Conservation (phyloP, 2,113 vertebrate genomes). For the Rattus rattus region DNA sequence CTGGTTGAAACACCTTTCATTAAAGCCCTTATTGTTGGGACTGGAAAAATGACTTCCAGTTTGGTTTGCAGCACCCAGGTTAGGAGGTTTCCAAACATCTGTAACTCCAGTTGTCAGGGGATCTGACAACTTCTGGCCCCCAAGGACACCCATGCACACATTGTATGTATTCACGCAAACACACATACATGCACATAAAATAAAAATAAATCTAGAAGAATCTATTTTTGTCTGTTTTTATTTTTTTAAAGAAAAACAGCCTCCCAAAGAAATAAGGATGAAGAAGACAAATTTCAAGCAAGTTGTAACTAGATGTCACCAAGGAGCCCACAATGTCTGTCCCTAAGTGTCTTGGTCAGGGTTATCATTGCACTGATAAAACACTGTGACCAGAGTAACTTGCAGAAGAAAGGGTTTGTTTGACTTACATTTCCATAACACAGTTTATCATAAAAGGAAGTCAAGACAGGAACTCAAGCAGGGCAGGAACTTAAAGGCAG, state of each 20-base stretch:
- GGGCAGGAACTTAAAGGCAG: not conserved
- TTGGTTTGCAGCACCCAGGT: not conserved
- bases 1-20: not conserved
- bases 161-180: not conserved
- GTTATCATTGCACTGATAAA: not conserved
- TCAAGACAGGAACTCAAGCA: not conserved
- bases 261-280: not conserved
- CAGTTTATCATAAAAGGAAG: not conserved
- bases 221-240: not conserved
- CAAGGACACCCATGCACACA: not conserved
- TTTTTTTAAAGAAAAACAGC: no score
- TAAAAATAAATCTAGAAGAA: not conserved
- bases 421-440: not conserved
- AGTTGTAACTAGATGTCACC: not conserved
- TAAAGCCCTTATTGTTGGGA: not conserved
- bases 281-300: not conserved
- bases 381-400: not conserved
- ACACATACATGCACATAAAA: not conserved
- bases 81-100: not conserved
- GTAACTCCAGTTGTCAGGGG: not conserved
- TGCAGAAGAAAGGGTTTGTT: not conserved
- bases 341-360: not conserved
- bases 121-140: not conserved
- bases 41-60: not conserved
- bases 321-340: not conserved